Percentiles rank a stretch among this genome's conserved stretches.
Conservation (phyloP, 92 coral and sea anemone genomes). For the Actinostola sp. region DNA sequence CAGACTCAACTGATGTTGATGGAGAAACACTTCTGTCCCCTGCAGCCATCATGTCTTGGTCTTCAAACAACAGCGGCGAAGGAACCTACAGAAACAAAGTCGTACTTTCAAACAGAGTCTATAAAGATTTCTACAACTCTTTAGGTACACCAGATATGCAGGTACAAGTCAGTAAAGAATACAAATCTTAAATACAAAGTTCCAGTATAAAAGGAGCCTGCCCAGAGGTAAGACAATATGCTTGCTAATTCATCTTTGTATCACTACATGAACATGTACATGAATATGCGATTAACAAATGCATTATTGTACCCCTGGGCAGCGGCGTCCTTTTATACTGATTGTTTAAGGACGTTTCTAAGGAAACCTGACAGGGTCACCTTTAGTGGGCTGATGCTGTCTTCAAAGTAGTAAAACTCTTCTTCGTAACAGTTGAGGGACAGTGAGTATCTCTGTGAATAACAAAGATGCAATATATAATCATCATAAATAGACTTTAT, state of each 20-base stretch:
- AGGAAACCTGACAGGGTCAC: too few species aligned
- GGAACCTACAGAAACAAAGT: slow-evolving; percentile 62
- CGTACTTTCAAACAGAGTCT: background rate
- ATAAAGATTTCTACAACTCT: background rate
- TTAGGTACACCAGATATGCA: too few species aligned
- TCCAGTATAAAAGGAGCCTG: too few species aligned
- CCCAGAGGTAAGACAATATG: too few species aligned
- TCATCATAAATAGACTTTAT: background rate
- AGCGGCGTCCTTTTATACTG: too few species aligned
- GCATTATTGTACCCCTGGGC: too few species aligned
- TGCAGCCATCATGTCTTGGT: slow-evolving; percentile 74
- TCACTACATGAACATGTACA: too few species aligned
- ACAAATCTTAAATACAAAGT: too few species aligned
- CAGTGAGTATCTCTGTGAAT: slow-evolving; percentile 49
- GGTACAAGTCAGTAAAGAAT: too few species aligned
- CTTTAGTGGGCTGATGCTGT: slow-evolving; percentile 78
- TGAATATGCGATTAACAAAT: too few species aligned
- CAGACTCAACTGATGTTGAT: slow-evolving; percentile 58
- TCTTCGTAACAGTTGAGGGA: slow-evolving; percentile 89
- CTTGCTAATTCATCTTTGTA: too few species aligned
- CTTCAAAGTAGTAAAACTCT: slow-evolving; percentile 95
- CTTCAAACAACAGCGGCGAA: slow-evolving; percentile 88
- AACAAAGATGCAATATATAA: background rate
- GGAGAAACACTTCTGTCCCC: slow-evolving; percentile 86
- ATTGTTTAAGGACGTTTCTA: too few species aligned